These are phyloP conservation scores for Eupeodes luniger DNA, from an alignment of 2,888 invertebrate genomes.

Conservation along the genomic window DNA sequence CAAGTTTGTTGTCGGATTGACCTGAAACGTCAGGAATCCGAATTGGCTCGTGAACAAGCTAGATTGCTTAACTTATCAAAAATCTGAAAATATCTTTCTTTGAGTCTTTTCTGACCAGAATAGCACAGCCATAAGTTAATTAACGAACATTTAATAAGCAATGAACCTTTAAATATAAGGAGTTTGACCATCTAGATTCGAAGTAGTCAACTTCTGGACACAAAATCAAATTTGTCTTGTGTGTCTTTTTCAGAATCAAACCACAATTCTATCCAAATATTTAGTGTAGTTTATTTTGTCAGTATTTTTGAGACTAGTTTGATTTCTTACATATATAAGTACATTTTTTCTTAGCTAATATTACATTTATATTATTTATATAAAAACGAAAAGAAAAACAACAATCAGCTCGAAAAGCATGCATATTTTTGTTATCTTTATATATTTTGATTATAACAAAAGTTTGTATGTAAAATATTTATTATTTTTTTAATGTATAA, in stretches of 20 bases:
- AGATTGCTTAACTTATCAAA: too few species aligned
- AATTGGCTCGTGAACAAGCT: too few species aligned
- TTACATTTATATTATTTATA: not conserved
- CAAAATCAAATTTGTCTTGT: too few species aligned
- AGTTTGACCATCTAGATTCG: too few species aligned
- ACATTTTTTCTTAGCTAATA: slow-evolving; percentile 23
- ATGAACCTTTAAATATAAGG: too few species aligned
- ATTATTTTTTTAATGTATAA: slow-evolving; percentile 11
- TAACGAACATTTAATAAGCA: too few species aligned
- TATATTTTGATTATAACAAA: slow-evolving; percentile 9
- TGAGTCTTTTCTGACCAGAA: too few species aligned
- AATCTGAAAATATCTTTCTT: too few species aligned
- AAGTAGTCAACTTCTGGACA: too few species aligned
- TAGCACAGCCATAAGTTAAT: too few species aligned
- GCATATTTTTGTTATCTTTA: not conserved
- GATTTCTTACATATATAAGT: not conserved
- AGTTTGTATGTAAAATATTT: slow-evolving; percentile 2
- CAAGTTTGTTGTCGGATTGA: too few species aligned
- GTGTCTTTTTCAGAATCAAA: not conserved
- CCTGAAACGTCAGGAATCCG: too few species aligned
- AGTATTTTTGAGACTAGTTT: slow-evolving; percentile 1
- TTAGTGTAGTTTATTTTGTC: slow-evolving; percentile 11
- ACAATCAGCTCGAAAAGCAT: not conserved
- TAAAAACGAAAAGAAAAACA: slow-evolving; percentile 6
- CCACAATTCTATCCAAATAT: not conserved